Conservation (phyloP, 1,140 invertebrate species). For the Forficula auricularia region DNA sequence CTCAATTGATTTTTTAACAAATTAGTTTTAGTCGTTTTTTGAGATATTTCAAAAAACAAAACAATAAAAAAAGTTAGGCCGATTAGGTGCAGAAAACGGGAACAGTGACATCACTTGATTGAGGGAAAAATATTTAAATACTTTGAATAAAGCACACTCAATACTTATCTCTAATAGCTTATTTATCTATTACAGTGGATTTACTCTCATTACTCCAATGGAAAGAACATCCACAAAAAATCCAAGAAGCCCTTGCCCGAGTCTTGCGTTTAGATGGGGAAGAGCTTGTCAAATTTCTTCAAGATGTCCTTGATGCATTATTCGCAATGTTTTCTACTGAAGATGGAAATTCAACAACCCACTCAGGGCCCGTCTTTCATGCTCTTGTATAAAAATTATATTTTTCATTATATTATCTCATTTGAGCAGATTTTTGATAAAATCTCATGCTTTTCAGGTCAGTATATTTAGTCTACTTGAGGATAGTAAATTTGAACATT, state of each 20-base stretch:
- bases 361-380: slow-evolving; percentile 59
- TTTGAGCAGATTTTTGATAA: not conserved
- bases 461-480: slow-evolving; percentile 83
- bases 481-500: slow-evolving; percentile 85
- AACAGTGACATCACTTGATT: too few relatives aligned
- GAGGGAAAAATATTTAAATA: too few relatives aligned
- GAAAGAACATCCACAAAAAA: slow-evolving; percentile 69
- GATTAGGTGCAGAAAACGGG: too few relatives aligned
- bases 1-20: too few relatives aligned
- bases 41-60: too few relatives aligned
- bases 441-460: slow-evolving; percentile 36
- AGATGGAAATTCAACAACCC: slow-evolving; percentile 65
- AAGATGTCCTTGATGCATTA: slow-evolving; percentile 85
- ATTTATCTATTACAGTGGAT: slow-evolving; percentile 43
- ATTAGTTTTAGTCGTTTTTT: too few relatives aligned
- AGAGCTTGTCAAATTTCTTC: slow-evolving; percentile 90
- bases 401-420: not conserved
- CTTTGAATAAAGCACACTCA: too few relatives aligned
- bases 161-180: too few relatives aligned
- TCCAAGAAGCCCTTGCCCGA: slow-evolving; percentile 64
- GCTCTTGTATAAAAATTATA: slow-evolving; percentile 33
- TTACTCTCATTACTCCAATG: slow-evolving; percentile 76
- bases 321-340: slow-evolving; percentile 89
- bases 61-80: too few relatives aligned
- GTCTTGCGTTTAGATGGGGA: slow-evolving; percentile 66